Percentiles rank a stretch among this genome's conserved stretches.
Evolutionary conservation across 2,797 vertebrate genomes (phyloP).

Genomic region (Smutsia gigantea): DNA sequence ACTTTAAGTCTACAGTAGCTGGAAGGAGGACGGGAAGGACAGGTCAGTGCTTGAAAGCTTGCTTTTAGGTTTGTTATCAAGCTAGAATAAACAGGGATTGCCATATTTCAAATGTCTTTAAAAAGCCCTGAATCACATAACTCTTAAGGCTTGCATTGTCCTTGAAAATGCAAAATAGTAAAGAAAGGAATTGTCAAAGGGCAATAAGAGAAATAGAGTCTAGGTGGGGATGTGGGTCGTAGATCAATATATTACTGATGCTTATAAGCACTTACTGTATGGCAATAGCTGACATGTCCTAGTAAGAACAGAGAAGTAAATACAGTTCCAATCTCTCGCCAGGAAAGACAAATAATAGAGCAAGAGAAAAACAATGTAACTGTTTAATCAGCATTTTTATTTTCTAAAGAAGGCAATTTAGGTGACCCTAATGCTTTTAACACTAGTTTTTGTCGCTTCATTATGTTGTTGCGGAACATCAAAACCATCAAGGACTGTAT

Average conservation of each 20-base stretch:
- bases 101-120: not conserved
- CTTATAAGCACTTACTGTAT: not conserved
- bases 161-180: slow-evolving; percentile 54
- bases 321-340: not conserved
- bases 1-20: not conserved
- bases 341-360: slow-evolving; percentile 28
- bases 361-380: not conserved
- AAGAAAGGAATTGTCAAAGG: slow-evolving; percentile 27
- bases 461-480: not conserved
- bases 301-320: not conserved
- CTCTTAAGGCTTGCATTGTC: not conserved
- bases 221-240: not conserved
- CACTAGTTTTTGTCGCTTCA: slow-evolving; percentile 22
- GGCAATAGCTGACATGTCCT: not conserved
- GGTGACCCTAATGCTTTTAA: not conserved
- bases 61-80: slow-evolving; percentile 41
- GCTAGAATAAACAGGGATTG: not conserved
- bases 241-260: not conserved
- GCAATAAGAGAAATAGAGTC: slow-evolving; percentile 1
- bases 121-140: slow-evolving; percentile 17
- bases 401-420: slow-evolving; percentile 43
- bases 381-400: slow-evolving; percentile 21
- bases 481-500: not conserved
- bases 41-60: not conserved
- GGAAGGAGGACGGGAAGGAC: slow-evolving; percentile 17